Conservation (phyloP, 2,113 vertebrate species). For the Chamaea fasciata region DNA sequence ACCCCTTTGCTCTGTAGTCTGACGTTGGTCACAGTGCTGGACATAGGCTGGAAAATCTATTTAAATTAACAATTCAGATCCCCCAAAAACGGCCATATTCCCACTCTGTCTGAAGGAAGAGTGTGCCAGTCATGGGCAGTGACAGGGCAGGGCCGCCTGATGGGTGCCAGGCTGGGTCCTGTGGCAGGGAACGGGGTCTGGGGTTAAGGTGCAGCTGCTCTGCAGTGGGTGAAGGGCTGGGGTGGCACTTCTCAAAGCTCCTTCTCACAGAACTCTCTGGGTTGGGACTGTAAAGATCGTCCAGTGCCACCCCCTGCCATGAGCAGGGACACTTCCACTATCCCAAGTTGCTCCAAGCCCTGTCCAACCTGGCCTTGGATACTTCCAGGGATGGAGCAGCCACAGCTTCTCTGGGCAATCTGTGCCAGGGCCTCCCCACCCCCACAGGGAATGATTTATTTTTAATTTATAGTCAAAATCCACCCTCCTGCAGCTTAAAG, state of each 20-base stretch:
- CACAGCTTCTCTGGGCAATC: background rate
- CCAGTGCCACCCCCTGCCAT: background rate
- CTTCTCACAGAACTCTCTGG: background rate
- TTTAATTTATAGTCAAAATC: background rate
- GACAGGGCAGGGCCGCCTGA: background rate
- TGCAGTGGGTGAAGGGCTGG: no score
- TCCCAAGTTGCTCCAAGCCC: background rate
- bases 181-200: background rate
- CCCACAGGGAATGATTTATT: background rate
- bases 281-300: no score
- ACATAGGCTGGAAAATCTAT: background rate
- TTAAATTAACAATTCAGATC: background rate
- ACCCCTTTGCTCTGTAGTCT: background rate
- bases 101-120: background rate
- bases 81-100: background rate
- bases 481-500: background rate
- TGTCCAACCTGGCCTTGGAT: accelerated
- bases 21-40: accelerated
- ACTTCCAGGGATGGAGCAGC: background rate
- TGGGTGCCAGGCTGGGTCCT: background rate
- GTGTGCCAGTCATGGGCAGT: background rate
- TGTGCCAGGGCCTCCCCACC: background rate
- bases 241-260: background rate
- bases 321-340: background rate
- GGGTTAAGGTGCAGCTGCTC: background rate